phyloP scores from a whole-genome alignment of 2,113 vertebrate species.

The Gobio gobio region DNA sequence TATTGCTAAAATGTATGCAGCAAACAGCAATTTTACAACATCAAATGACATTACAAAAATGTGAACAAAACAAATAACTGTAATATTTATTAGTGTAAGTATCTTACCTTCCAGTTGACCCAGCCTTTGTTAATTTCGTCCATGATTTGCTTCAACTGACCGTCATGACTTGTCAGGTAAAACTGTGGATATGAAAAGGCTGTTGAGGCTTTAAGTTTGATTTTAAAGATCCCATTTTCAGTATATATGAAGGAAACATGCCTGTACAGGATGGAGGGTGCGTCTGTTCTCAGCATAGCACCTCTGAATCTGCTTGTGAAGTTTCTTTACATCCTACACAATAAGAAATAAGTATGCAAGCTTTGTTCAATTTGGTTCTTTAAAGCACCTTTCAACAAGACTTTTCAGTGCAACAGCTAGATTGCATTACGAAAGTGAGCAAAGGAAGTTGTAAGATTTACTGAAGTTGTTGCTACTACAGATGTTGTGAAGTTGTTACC shows the following conservation, averaged over 20 bases:
- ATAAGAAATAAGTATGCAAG: not conserved
- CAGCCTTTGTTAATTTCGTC: conserved; percentile 96
- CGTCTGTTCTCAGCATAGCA: conserved; percentile 95
- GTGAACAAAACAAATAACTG: not conserved
- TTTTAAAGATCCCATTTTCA: not conserved
- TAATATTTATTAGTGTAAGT: not conserved
- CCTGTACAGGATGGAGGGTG: conserved; percentile 89
- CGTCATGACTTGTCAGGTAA: conserved; percentile 91
- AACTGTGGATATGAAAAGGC: conserved; percentile 73
- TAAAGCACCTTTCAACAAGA: not conserved
- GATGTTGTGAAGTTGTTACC: conserved; percentile 65
- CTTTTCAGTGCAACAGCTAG: not conserved
- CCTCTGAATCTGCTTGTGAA: conserved; percentile 97
- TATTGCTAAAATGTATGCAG: no score
- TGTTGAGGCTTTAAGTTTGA: not conserved
- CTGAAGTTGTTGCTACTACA: no score
- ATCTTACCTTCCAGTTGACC: conserved; percentile 95
- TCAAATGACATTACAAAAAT: not conserved
- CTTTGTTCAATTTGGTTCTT: not conserved
- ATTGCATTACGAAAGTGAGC: not conserved
- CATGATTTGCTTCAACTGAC: conserved; percentile 93
- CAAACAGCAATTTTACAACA: no score
- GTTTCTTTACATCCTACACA: conserved; percentile 90
- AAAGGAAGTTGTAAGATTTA: not conserved
- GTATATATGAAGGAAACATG: conserved; percentile 51